Evolutionary conservation across 1,140 invertebrate species (phyloP), one percentile per base, ranked within the genome.

Genomic region (Triops longicaudatus): DNA sequence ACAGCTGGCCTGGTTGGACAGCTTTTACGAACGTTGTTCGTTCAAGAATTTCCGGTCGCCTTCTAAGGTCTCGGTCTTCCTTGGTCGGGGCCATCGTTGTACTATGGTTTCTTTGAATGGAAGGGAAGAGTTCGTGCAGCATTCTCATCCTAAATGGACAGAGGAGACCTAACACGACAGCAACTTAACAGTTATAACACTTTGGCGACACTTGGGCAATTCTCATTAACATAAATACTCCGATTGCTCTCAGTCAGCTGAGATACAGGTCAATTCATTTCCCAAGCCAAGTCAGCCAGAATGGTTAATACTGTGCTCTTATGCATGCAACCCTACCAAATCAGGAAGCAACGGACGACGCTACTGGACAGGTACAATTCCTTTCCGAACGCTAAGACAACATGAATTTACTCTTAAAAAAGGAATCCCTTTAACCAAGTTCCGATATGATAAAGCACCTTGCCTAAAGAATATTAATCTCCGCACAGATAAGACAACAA

Each of bases 211-310:
- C 50, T 63, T 63, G 50, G 50, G 5, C 10, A 63, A 14, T 17
- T 22, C 50, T 63, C 50, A 63, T 63, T 63, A n/a, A 22, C 50
- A 63, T 63, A 63, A 63, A 63, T 63, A 22, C 50, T 63, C 50
- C 50, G 50, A 14, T 63, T 63, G 50, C 17, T 22, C 50, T 22
- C 50, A 63, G 14, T 63, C 14, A 63, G 17, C 50, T 63, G 6
- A 14, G 50, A 63, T 63, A 63, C 50, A 63, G 50, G 50, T 63
- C 50, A 63, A 63, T 63, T 63, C 50, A 63, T 63, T 63, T 63
- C 5, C 50, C 14, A 9, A n/a, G 50, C 6, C 50, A 37, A 37
- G 31, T 37, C 31, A 37, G 31, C 31, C 7, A 7, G 7, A 63
- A 14, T 63, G 50, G 50, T 63, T 63, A 63, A 63, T 63, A 63